Evolutionary conservation across 64 coral and sea anemone genomes (phyloP).

Genomic region (Stichodactyla mertensii): DNA sequence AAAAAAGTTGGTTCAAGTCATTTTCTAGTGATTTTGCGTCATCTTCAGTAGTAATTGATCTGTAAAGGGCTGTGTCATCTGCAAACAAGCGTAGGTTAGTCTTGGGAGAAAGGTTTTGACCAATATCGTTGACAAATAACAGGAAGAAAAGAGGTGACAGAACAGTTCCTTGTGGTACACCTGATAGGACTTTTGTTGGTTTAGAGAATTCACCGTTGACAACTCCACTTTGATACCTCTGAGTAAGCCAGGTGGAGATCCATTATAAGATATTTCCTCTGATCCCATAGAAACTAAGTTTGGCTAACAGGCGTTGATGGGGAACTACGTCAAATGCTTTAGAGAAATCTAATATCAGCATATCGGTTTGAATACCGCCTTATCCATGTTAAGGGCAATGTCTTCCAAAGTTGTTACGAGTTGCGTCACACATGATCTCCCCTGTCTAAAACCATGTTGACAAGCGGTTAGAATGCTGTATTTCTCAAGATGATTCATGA

Average conservation of each 20-base stretch:
- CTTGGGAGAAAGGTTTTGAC: background rate
- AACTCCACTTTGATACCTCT: too few species aligned
- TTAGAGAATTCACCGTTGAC: too few species aligned
- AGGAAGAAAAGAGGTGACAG: slow-evolving; percentile 10
- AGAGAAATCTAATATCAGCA: too few species aligned
- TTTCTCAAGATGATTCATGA: slow-evolving; percentile 20
- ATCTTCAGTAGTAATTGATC: background rate
- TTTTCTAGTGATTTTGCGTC: background rate
- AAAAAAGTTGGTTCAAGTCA: slow-evolving; percentile 29
- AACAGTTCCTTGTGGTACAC: slow-evolving; percentile 28
- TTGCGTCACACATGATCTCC: slow-evolving; percentile 33
- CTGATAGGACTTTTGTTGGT: slow-evolving; percentile 27
- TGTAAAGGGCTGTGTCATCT: slow-evolving; percentile 4
- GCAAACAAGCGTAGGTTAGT: background rate
- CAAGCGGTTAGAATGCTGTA: slow-evolving; percentile 21
- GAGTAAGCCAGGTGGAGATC: slow-evolving; percentile 37
- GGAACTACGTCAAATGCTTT: slow-evolving; percentile 44
- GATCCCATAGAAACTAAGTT: slow-evolving; percentile 36
- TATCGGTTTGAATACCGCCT: slow-evolving; percentile 32
- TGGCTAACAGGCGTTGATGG: slow-evolving; percentile 27
- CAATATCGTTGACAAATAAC: slow-evolving; percentile 21
- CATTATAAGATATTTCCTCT: slow-evolving; percentile 11
- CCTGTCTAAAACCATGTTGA: slow-evolving; percentile 35
- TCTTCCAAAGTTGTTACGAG: slow-evolving; percentile 38
- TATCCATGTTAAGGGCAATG: slow-evolving; percentile 24